Evolutionary conservation across 2,113 vertebrate genomes (phyloP).

Genomic region (Alethe castanea): DNA sequence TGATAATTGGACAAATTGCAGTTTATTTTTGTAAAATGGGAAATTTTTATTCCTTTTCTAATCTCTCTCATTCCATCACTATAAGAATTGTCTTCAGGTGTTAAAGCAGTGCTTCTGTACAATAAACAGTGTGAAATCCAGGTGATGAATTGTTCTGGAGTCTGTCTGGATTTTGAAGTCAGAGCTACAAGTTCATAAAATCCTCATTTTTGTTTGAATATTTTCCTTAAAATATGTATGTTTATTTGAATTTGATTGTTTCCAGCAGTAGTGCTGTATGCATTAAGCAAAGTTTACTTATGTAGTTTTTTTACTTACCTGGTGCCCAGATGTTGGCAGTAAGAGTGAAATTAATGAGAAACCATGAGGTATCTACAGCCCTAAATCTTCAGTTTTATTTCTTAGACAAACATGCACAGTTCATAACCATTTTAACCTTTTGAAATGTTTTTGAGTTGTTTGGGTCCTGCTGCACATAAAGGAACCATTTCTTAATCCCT

Average conservation of each 20-base stretch:
- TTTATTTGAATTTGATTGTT: neutral
- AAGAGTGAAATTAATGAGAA: neutral
- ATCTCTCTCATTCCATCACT: neutral
- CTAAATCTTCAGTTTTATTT: neutral
- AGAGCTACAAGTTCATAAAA: neutral
- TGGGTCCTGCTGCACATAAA: neutral
- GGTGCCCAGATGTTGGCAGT: neutral
- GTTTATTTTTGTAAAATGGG: rapidly evolving
- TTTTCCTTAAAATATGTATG: neutral
- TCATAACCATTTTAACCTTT: neutral
- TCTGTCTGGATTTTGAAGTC: neutral
- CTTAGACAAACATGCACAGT: neutral
- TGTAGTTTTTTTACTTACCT: neutral
- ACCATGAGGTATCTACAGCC: rapidly evolving
- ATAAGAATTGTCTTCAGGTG: neutral
- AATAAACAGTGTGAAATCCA: neutral
- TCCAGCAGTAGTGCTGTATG: neutral
- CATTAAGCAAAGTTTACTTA: neutral
- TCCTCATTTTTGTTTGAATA: neutral
- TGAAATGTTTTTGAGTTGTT: neutral
- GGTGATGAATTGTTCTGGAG: neutral
- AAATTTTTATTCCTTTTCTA: neutral
- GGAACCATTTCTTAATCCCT: neutral
- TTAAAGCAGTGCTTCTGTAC: neutral
- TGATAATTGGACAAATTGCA: neutral